A percentile compares a stretch with the other conserved stretches of the same genome.
These are phyloP conservation scores for Celastrina argiolus DNA, from an alignment of 2,888 invertebrate genomes.

Conservation along the genomic window DNA sequence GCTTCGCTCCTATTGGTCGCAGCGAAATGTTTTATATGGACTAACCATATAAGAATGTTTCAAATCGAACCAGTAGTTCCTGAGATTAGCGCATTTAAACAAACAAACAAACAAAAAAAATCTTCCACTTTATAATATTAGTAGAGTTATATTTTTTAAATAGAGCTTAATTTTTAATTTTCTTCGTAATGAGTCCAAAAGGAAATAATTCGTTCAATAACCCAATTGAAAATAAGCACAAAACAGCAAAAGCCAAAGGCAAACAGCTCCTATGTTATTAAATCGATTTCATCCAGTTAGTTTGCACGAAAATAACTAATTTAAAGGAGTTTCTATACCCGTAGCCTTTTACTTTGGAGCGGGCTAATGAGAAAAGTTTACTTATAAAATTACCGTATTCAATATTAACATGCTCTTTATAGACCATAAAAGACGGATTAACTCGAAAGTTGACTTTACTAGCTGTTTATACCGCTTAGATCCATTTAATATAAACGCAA, in stretches of 20 bases:
- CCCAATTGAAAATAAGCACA: not conserved
- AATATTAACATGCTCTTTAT: constrained; percentile 41
- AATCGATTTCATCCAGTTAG: constrained; percentile 1
- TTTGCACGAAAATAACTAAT: constrained; percentile 21
- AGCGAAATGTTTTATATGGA: too few species aligned
- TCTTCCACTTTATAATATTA: too few species aligned
- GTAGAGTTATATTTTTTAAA: too few species aligned
- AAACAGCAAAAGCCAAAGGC: not conserved
- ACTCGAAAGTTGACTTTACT: not conserved
- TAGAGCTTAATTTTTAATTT: too few species aligned
- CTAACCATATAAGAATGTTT: too few species aligned
- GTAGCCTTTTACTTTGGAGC: constrained; percentile 31
- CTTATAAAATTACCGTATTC: constrained; percentile 41
- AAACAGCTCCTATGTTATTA: not conserved
- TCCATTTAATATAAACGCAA: not conserved
- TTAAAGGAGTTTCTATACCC: constrained; percentile 19
- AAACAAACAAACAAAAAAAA: too few species aligned
- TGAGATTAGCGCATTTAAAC: too few species aligned
- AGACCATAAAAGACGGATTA: constrained; percentile 32
- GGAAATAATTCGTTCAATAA: not conserved
- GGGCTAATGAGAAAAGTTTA: constrained; percentile 42
- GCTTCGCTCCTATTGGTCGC: too few species aligned
- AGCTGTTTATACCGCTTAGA: not conserved
- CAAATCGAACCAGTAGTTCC: too few species aligned
- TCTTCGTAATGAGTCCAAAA: too few species aligned